Evolutionary conservation across 2,113 vertebrate genomes (phyloP), one percentile per base, ranked within the genome.

Genomic region (Elgaria multicarinata): DNA sequence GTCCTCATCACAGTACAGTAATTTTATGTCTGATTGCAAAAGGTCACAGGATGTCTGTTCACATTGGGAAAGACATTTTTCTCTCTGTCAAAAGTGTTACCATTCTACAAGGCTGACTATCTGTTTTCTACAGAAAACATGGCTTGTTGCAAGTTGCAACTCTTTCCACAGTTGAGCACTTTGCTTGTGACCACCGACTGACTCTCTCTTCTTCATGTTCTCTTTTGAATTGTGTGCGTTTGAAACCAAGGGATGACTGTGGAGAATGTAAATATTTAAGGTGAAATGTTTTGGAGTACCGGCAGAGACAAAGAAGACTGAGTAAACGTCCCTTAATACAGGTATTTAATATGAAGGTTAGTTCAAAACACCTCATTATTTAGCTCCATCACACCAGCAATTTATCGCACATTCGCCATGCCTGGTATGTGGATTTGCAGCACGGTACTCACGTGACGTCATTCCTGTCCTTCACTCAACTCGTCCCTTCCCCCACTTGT

Each of bases 51-150:
- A 90, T 87, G 75, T 90, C 85, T 82, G 2, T 91, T 88, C 89
- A 16, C 66, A 50, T 79, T 91, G 75, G 46, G 58, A 89, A 96
- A 91, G 79, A 89, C 18, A 74, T 92, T 95, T 94, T 94, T 91
- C 90, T 94, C 28, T 91, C 77, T 1, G 0, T 92, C 90, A 92
- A 83, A 92, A 88, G 64, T 4, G n/a, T 83, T 92, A 81, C 62
- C 74, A 44, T 76, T 90, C 90, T 87, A 72, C 71, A 85, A 89
- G 28, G 80, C 81, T 72, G 22, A 90, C 28, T 90, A 84, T 90
- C 20, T 90, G 36, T 22, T 77, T 95, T 90, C 89, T 90, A 12
- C 36, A 86, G 71, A 90, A 55, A 85, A 93, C 1, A 0, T 4
- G 7, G 6, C 33, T 50, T 78, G 87, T 89, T 84, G 67, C 86